phyloP scores from a whole-genome alignment of 2,888 invertebrate genomes.

The Lasius platythorax region DNA sequence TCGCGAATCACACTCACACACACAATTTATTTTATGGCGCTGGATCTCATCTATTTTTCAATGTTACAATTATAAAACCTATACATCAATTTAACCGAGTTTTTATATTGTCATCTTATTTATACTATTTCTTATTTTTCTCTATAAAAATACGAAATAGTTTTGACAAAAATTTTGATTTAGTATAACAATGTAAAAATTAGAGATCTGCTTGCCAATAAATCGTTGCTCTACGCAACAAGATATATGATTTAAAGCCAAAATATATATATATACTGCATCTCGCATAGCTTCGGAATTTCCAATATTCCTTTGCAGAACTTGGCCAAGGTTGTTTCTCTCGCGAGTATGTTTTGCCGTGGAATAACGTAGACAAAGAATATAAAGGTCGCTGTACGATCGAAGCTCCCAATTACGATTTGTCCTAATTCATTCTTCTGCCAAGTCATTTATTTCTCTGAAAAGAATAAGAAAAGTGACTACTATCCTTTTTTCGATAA shows the following conservation, averaged over 20 bases:
- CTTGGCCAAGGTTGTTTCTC: conserved; percentile 56
- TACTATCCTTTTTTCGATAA: background rate
- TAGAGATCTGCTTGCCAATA: background rate
- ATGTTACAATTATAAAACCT: conserved; percentile 8
- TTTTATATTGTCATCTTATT: background rate
- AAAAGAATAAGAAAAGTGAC: background rate
- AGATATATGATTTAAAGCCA: conserved; percentile 15
- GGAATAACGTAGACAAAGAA: conserved; percentile 43
- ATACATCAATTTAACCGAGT: background rate
- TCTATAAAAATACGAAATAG: background rate
- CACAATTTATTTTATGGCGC: background rate
- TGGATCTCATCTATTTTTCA: background rate
- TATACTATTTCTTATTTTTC: background rate
- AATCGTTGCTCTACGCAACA: background rate
- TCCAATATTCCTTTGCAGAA: conserved; percentile 51
- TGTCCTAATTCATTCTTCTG: conserved; percentile 42
- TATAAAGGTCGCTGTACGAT: conserved; percentile 32
- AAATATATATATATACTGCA: conserved; percentile 17
- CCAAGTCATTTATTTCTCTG: conserved; percentile 24
- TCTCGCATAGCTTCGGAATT: conserved; percentile 35
- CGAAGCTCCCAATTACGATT: conserved; percentile 36
- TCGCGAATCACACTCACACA: background rate
- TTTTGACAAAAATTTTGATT: background rate
- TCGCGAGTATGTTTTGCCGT: conserved; percentile 39
- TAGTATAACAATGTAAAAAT: conserved; percentile 1